These are phyloP conservation scores for Drosophila lini DNA, from an alignment of 1,140 invertebrate species.

Conservation along the genomic window DNA sequence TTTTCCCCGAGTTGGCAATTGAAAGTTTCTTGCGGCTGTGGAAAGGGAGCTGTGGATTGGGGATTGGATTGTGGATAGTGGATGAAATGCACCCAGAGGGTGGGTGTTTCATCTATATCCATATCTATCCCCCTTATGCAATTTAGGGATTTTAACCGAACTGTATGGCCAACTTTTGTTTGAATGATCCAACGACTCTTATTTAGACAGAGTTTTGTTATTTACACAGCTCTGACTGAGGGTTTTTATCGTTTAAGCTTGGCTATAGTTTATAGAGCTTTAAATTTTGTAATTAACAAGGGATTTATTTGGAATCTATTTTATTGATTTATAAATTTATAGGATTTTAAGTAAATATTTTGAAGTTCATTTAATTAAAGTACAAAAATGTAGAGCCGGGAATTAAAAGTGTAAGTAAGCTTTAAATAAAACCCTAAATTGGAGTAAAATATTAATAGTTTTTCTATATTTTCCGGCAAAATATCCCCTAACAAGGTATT, in stretches of 20 bases:
- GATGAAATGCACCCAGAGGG: neutral
- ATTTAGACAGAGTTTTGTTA: slow-evolving; percentile 32
- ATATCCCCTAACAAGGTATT: neutral
- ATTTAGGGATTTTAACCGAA: slow-evolving; percentile 48
- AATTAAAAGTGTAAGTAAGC: too few relatives aligned
- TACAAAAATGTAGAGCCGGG: too few relatives aligned
- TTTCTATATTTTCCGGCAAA: too few relatives aligned
- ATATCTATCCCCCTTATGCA: slow-evolving; percentile 21
- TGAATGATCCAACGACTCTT: slow-evolving; percentile 37
- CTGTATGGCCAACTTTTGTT: slow-evolving; percentile 40
- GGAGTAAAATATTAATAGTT: too few relatives aligned
- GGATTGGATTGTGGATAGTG: slow-evolving; percentile 9
- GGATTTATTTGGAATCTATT: neutral
- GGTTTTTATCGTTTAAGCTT: slow-evolving; percentile 11
- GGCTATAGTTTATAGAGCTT: neutral
- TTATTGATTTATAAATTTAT: too few relatives aligned
- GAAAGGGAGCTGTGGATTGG: slow-evolving; percentile 18
- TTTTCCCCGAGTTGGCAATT: slow-evolving; percentile 55
- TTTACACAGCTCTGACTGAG: neutral
- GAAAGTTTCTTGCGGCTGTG: slow-evolving; percentile 47
- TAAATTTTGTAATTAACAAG: slow-evolving; percentile 6
- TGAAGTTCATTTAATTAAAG: too few relatives aligned
- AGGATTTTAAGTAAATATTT: too few relatives aligned
- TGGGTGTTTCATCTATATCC: neutral
- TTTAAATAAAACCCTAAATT: too few relatives aligned